phyloP scores from a whole-genome alignment of 2,888 invertebrate species.

The Dryococelus australis region DNA sequence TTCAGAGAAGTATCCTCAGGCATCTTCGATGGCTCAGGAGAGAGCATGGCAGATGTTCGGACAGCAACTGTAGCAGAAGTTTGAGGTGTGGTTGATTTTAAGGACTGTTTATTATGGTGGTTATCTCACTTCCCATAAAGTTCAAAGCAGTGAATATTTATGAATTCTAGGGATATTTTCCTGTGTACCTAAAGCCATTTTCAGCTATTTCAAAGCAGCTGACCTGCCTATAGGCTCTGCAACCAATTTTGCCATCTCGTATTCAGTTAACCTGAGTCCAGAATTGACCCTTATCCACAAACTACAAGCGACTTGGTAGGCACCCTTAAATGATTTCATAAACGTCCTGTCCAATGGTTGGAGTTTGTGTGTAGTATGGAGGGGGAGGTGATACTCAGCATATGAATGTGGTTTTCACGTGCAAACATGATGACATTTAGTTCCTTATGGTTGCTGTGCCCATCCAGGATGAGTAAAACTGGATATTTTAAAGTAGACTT shows the following conservation, averaged over 20 bases:
- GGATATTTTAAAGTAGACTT: constrained; percentile 8
- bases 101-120: background rate
- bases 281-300: background rate
- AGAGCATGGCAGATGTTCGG: background rate
- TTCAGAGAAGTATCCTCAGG: no score
- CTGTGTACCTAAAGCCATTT: background rate
- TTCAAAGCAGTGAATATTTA: background rate
- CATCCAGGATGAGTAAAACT: background rate
- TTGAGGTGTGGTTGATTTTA: background rate
- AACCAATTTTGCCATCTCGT: constrained; percentile 8
- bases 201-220: background rate
- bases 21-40: background rate
- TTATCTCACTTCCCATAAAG: background rate
- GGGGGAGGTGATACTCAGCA: constrained; percentile 3
- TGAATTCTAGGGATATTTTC: background rate
- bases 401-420: constrained; percentile 29
- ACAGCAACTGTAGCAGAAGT: background rate
- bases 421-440: constrained; percentile 26
- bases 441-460: constrained; percentile 29
- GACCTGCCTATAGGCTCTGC: background rate
- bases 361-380: background rate
- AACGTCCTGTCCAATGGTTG: background rate
- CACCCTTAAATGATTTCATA: background rate
- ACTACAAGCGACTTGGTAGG: background rate
- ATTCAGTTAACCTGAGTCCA: background rate